Evolutionary conservation across 2,797 vertebrate species (phyloP), one percentile per base, ranked within the genome.

Genomic region (Mormyrops attenuatus): DNA sequence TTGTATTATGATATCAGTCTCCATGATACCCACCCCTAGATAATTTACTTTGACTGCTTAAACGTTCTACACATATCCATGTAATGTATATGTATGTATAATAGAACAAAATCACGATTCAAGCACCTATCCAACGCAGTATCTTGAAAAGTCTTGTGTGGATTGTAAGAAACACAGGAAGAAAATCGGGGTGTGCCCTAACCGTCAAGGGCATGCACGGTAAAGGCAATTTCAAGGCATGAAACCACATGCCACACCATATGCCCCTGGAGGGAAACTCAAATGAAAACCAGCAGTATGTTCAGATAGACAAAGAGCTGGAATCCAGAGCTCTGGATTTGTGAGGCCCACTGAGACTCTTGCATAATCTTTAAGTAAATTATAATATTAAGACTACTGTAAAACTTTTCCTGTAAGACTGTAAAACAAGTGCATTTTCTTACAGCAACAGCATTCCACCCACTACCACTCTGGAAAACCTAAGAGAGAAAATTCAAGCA

Each of bases 391-490:
- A 52, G n/a, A 26, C 22, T 20, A 85, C 20, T 17, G 47, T 85
- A 8, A 85, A 26, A 52, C 47, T 34, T 90, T 84, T 30, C 26
- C 26, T 30, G 26, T 30, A 30, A 30, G 26, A 30, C 26, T 30
- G 26, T 30, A 30, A 30, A 20, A 55, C 30, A 60, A 82, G 49
- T n/a, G 82, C 38, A n/a, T 30, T 55, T 69, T 87, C 50, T 85
- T 34, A 89, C 89, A 97, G 97, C 73, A 97, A 97, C 91, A 94
- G 95, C 90, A 93, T 96, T 87, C 96, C 96, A 69, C 96, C 97
- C 38, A 97, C 96, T 53, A 97, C 96, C 88, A 97, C 95, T 26
- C 93, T 97, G 1, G 73, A 11, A 22, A 94, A 96, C 91, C 95
- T 97, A 26, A 90, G 91, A 0, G 92, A 95, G 88, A 97, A 97